Evolutionary conservation across 2,888 invertebrate genomes (phyloP).

Genomic region (Andrena flavipes): DNA sequence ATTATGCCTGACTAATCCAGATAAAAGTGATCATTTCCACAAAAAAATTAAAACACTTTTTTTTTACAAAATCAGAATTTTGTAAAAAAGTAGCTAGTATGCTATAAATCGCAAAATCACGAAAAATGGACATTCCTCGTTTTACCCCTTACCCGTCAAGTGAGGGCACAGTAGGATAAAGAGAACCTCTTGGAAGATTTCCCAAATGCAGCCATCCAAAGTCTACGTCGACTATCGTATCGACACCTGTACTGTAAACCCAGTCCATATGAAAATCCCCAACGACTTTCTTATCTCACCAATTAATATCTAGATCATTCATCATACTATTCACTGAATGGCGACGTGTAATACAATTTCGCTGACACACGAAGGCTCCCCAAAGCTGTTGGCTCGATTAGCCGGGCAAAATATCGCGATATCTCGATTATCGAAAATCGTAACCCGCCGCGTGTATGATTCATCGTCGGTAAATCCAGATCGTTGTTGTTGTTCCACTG

Average conservation of each 20-base stretch:
- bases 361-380: background rate
- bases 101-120: no score
- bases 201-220: background rate
- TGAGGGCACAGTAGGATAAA: no score
- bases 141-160: no score
- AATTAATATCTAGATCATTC: background rate
- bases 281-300: background rate
- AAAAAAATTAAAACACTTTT: no score
- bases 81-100: no score
- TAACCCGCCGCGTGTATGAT: conserved; percentile 41
- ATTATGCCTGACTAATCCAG: no score
- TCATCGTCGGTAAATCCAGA: conserved; percentile 54
- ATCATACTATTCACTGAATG: background rate
- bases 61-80: no score
- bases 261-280: background rate
- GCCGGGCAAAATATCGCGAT: background rate
- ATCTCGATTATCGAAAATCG: conserved; percentile 44
- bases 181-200: no score
- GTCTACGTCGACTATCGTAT: background rate
- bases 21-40: no score
- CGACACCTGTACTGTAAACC: background rate
- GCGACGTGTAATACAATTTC: conserved; percentile 9
- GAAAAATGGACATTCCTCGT: no score
- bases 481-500: conserved; percentile 44
- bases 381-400: background rate